Base-by-base conservation (phyloP, 1,140 invertebrate genomes). In the Drosophila insularis region DNA sequence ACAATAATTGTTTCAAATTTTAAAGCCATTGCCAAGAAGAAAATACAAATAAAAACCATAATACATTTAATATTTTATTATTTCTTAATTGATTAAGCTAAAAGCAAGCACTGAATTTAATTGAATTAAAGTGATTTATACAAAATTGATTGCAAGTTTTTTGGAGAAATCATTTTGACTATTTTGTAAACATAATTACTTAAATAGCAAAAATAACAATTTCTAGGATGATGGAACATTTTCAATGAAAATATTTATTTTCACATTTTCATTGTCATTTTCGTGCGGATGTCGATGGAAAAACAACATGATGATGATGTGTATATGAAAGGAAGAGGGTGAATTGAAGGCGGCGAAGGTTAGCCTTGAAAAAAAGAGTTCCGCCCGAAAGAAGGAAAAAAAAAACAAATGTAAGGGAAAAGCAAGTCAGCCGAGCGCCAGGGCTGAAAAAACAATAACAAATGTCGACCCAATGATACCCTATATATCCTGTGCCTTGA, bases 171-270 rank as follows among this genome's bases (percentile, higher is more conserved):
- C 21, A 46, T 50, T 31, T 63, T 64, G 35, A 19, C 50, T 65
- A 21, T 8, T 60, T 50, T 32, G 59, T 55, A 80, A 69, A 78
- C 68, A 79, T 71, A 77, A 87, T 86, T 86, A 87, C 80, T 79
- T 76, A 79, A 82, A 86, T 82, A 72, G 71, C 68, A 35, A 61
- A 71, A 81, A 76, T 61, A 79, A 76, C 69, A 71, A 50, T 50
- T 81, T 81, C 73, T 60, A 71, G 67, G 75, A 86, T 87, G 81
- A 79, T 65, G 78, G 65, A 86, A 78, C 68, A 63, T 78, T 78
- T 72, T 63, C 77, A 60, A 60, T 53, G 54, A 62, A 37, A 66
- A 66, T 64, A 74, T 81, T 73, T 63, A 80, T 81, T 77, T 74
- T 65, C 68, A 70, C 68, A 64, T 78, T 78, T 74, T 75, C 46